These are phyloP conservation scores for Temnothorax ravouxi DNA, from an alignment of 2,888 invertebrate species.

Conservation along the genomic window DNA sequence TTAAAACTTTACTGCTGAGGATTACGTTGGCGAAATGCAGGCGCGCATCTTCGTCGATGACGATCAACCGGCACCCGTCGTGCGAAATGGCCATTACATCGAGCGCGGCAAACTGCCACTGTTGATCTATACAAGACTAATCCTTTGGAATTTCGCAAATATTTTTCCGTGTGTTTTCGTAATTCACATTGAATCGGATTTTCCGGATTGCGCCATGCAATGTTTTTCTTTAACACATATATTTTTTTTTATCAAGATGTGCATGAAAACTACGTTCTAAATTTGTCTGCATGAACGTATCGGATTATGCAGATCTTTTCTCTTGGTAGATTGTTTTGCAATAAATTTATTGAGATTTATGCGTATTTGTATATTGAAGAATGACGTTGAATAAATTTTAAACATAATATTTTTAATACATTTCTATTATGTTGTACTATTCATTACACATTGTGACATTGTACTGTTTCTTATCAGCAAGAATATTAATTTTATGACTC, in stretches of 20 bases:
- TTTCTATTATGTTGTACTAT: neutral
- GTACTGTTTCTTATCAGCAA: constrained; percentile 1
- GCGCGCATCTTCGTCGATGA: constrained; percentile 12
- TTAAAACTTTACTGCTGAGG: constrained; percentile 45
- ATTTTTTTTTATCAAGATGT: neutral
- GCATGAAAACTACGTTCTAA: neutral
- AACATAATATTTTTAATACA: neutral
- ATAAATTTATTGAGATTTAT: neutral
- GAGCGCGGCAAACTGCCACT: neutral
- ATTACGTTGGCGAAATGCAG: constrained; percentile 4
- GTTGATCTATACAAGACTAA: neutral
- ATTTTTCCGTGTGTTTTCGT: neutral
- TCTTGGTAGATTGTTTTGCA: neutral
- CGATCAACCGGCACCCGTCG: neutral
- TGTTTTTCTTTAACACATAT: neutral
- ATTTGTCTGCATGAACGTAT: neutral
- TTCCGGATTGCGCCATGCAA: neutral
- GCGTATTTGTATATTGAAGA: neutral
- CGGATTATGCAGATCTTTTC: neutral
- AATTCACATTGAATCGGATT: neutral
- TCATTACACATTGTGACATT: neutral
- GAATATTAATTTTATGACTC: constrained; percentile 14
- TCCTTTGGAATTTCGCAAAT: constrained; percentile 11
- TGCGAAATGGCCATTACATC: neutral
- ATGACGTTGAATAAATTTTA: neutral